A percentile compares a stretch with the other conserved stretches of the same genome.
These are phyloP conservation scores for Phylloscopus whistleri DNA, from an alignment of 2,113 vertebrate genomes.

Conservation along the genomic window DNA sequence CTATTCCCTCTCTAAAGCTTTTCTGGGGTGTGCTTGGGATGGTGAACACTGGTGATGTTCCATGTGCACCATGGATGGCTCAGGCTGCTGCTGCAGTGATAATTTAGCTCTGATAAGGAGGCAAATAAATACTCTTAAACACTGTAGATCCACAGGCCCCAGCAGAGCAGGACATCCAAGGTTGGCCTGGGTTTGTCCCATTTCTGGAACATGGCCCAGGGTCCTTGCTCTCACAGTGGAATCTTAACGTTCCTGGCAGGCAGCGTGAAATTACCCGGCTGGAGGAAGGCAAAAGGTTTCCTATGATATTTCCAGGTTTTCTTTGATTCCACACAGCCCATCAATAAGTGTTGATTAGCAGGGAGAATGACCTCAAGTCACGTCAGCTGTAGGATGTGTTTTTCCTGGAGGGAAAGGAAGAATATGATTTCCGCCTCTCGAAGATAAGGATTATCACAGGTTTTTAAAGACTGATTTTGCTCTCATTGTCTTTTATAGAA, in stretches of 20 bases:
- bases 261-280: neutral
- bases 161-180: neutral
- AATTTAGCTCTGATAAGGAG: neutral
- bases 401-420: conserved; percentile 36
- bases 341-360: conserved; percentile 48
- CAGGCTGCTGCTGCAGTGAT: neutral
- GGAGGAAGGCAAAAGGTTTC: conserved; percentile 49
- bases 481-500: neutral
- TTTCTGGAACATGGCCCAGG: neutral
- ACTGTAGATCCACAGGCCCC: neutral
- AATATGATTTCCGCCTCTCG: neutral
- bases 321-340: conserved; percentile 36
- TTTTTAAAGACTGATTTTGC: neutral
- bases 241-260: neutral
- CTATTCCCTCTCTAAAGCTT: neutral
- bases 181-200: neutral
- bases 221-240: neutral
- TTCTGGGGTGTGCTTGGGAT: neutral
- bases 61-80: neutral
- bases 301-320: conserved; percentile 66
- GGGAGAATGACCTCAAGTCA: conserved; percentile 20
- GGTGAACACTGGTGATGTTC: neutral
- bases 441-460: conserved; percentile 14
- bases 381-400: conserved; percentile 42
- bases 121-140: neutral